Base-by-base conservation (phyloP, 2,888 invertebrate genomes). In the Athetis lepigone region DNA sequence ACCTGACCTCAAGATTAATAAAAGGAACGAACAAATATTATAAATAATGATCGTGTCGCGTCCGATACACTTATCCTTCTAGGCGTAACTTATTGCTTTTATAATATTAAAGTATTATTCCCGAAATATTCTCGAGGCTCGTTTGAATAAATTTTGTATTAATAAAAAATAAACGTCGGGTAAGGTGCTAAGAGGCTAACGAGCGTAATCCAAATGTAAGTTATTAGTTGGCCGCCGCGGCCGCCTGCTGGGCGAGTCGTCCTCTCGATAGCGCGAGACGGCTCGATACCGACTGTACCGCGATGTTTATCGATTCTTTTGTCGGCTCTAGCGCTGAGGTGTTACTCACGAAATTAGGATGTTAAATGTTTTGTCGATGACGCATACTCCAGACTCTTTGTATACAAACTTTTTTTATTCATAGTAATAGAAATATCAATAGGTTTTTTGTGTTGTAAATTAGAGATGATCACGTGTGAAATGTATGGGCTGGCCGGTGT, bases 161-260 rank as follows among this genome's bases (percentile, higher is more conserved):
- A 91, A 92, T 91, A 92, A 92, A 91, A 93, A 91, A 89, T 89
- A 90, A 92, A 91, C 87, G 90, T 90, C 88, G 86, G 86, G 82
- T 86, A 93, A 94, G 94, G 94, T 93, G 94, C 92, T 92, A 94
- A 94, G 93, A 93, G 92, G 88, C 92, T 94, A 94, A 94, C 93
- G 94, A 94, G 94, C 89, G 90, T 94, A 94, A 94, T 94, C 93
- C 90, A 87, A 90, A 90, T 92, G 92, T 94, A 94, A 94, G 92
- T 93, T 94, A 93, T 93, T 92, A 93, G 93, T 86, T 86, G 89
- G 83, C 77, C 83, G 85, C 87, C 75, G 75, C 73, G 88, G 85
- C 85, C 89, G 83, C 93, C 91, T 83, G 93, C 93, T 92, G 94
- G 76, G 92, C 88, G 81, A 27, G 45, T 16, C 85, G 84, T 65